Conservation (phyloP, 1,140 invertebrate species). For the Drosophila watanabei region DNA sequence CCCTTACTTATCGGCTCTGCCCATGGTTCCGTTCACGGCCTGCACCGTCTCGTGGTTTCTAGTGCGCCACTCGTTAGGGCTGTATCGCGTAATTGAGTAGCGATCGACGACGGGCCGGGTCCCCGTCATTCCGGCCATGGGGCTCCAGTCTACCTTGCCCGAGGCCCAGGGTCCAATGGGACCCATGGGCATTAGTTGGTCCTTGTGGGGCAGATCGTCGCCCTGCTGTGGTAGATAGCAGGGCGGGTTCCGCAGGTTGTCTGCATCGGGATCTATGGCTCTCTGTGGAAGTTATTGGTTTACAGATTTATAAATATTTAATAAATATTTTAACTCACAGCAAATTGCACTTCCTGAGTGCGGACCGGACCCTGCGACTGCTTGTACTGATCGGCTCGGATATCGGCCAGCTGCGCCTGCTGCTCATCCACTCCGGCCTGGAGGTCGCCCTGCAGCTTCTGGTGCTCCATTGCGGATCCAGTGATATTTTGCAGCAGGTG, state of each 20-base stretch:
- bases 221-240: constrained; percentile 87
- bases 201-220: constrained; percentile 86
- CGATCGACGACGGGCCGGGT: constrained; percentile 90
- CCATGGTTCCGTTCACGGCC: constrained; percentile 84
- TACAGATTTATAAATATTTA: not conserved
- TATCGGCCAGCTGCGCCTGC: constrained; percentile 58
- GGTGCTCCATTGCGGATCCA: constrained; percentile 40
- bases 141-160: constrained; percentile 90
- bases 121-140: constrained; percentile 89
- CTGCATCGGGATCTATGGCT: constrained; percentile 64
- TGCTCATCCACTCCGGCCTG: constrained; percentile 60
- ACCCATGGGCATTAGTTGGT: constrained; percentile 77
- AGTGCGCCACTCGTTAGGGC: constrained; percentile 89
- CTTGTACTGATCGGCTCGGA: constrained; percentile 48
- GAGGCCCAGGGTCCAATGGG: constrained; percentile 89
- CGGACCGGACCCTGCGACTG: constrained; percentile 17
- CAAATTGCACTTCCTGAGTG: constrained; percentile 55
- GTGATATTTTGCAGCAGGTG: constrained; percentile 28
- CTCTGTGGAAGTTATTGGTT: constrained; percentile 20
- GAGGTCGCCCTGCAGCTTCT: constrained; percentile 36
- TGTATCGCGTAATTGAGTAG: constrained; percentile 90
- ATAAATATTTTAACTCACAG: constrained; percentile 42
- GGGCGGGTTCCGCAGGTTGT: constrained; percentile 77
- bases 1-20: constrained; percentile 74
- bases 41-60: constrained; percentile 88